These are phyloP conservation scores for Fratercula arctica DNA, from an alignment of 2,797 vertebrate species.

Conservation along the genomic window DNA sequence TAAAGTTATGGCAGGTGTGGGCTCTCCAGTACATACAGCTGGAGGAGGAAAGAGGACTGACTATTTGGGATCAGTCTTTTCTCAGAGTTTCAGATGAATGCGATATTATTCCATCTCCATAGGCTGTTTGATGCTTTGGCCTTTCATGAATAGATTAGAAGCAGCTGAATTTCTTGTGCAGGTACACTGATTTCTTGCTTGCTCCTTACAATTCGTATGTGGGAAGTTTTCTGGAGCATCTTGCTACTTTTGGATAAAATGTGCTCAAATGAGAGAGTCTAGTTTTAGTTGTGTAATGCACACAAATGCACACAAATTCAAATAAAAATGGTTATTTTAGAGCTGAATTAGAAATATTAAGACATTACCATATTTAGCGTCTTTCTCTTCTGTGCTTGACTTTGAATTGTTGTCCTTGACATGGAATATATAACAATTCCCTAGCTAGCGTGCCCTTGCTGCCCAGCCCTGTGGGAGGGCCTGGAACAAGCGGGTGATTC, in stretches of 20 bases:
- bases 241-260: not conserved
- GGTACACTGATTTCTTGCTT: not conserved
- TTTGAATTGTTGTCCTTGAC: constrained; percentile 43
- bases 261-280: not conserved
- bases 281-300: not conserved
- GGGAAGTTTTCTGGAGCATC: not conserved
- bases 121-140: not conserved
- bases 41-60: not conserved
- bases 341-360: not conserved
- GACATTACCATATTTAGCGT: not conserved
- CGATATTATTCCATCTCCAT: not conserved
- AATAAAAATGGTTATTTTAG: not conserved
- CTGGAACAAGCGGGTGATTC: not conserved
- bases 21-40: not conserved
- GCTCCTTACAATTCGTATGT: not conserved
- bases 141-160: not conserved
- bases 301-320: not conserved
- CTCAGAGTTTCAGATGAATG: not conserved
- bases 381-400: not conserved
- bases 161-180: not conserved
- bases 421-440: not conserved
- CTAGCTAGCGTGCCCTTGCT: not conserved
- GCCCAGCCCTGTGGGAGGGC: not conserved
- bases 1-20: not conserved
- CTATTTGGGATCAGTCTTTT: not conserved